Evolutionary conservation across 2,113 vertebrate genomes (phyloP), one percentile per base, ranked within the genome.

Genomic region (Lophotis ruficrista): DNA sequence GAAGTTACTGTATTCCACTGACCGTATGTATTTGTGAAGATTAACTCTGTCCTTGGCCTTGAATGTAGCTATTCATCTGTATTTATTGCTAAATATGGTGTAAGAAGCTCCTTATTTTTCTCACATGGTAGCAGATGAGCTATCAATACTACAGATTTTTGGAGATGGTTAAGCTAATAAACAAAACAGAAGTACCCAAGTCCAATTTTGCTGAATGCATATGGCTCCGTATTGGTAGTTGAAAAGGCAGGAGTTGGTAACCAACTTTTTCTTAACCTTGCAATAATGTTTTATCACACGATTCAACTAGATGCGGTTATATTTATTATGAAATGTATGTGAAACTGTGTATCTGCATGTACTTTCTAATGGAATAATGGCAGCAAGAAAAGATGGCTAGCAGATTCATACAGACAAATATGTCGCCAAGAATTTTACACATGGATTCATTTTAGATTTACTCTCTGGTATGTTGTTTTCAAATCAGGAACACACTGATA

Each of bases 391-490:
- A 27, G 57, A 77, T 77, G 48, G 37, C 47, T 94, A n/a, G 58
- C 37, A 91, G 78, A 80, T 87, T 56, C 17, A 24, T 54, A 28
- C 4, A 38, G 73, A 33, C 31, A 65, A 68, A 89, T 41, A 21
- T 41, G 47, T 93, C 31, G 50, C 83, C 35, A 61, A 41, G 48
- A 76, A 84, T 89, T 91, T 92, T 76, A 84, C 77, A 66, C 31
- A 12, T 84, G 87, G 70, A 24, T 95, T 89, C 14, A 83, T 57
- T 90, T 95, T 69, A 87, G 33, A 76, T 87, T 87, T 95, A 58
- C 79, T 89, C 54, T 87, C 45, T 89, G 37, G 15, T 72, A 58
- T 33, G n/a, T 37, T 90, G 22, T 43, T 94, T 96, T 84, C 77
- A 91, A 58, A 62, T 50, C 7, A 7, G 25, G 35, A 82, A 27